phyloP scores from a whole-genome alignment of 53 echinoderm and acorn worm species.

The Temnopleurus reevesii region DNA sequence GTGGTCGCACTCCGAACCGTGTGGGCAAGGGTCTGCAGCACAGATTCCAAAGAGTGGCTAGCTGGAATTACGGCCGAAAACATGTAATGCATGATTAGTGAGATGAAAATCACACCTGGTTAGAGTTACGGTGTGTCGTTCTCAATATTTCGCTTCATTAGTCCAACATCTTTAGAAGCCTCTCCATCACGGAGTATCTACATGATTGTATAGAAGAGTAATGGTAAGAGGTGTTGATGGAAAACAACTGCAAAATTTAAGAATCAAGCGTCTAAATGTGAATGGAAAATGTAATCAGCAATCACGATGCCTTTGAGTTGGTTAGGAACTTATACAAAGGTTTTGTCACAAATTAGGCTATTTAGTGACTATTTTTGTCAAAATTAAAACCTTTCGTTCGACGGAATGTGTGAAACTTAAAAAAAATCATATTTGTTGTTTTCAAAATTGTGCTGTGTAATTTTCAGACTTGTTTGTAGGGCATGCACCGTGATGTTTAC shows the following conservation, averaged over 20 bases:
- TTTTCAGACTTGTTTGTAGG: too few relatives aligned
- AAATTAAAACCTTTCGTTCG: too few relatives aligned
- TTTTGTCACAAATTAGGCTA: too few relatives aligned
- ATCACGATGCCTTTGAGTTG: too few relatives aligned
- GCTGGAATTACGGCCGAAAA: slow-evolving; percentile 14
- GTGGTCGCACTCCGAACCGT: not conserved
- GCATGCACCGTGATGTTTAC: too few relatives aligned
- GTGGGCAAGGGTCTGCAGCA: not conserved
- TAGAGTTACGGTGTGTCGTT: slow-evolving; percentile 9
- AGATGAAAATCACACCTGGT: slow-evolving; percentile 31
- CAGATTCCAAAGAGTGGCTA: not conserved
- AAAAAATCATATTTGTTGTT: too few relatives aligned
- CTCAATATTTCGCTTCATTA: slow-evolving; percentile 43
- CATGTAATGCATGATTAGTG: slow-evolving; percentile 40
- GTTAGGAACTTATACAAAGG: too few relatives aligned
- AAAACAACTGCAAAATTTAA: not conserved
- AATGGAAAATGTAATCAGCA: too few relatives aligned
- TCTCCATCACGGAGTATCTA: too few relatives aligned
- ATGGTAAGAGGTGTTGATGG: not conserved
- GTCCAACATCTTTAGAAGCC: slow-evolving; percentile 2
- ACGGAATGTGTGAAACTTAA: too few relatives aligned
- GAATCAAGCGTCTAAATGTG: not conserved
- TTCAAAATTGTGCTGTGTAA: too few relatives aligned
- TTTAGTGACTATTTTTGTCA: too few relatives aligned
- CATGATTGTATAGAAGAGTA: not conserved